Base-by-base conservation (phyloP, 2,888 invertebrate genomes). In the Alsophila aescularia region DNA sequence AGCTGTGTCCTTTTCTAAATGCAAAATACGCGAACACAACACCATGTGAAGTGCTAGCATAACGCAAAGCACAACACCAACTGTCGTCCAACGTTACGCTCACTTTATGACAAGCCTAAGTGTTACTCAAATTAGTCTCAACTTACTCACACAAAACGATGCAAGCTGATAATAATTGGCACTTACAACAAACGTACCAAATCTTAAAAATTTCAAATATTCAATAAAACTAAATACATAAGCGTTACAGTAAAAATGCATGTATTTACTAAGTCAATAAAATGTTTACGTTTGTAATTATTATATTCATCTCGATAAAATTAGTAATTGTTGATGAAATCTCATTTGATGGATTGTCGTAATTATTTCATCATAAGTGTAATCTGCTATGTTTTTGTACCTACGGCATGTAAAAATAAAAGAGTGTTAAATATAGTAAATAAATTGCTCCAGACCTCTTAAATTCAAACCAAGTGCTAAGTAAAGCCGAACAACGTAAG, bases 191-290 rank as follows among this genome's bases (percentile, higher is more conserved):
- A 24, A 44, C 35, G 15, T 44, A 44, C 35, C 44, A 34, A 21
- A 10, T 10, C 13, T 44, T 7, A 32, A 21, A 5, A 40, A 21
- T 15, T 16, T 42, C 0, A 14, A 4, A 32, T 32, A 32, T 44
- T 13, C 18, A 32, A 24, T 29, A 27, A 14, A 35, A 31, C 37
- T 40, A 47, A 53, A 36, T 37, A 42, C 18, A 44, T 21, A 53
- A 42, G 36, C 37, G 40, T 47, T 36, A 45, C 32, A 8, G 8
- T 43, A 43, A 24, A 53, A 54, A 54, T 54, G 48, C 53, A 35
- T 41, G 24, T 9, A 50, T 34, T 41, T 24, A 24, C 10, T 43
- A 18, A 13, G 10, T 42, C 3, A 15, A 21, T 32, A 12, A 13
- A 32, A 13, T 7, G 8, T 29, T n/a, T 29, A 32, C 32, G 13